Evolutionary conservation across 2,888 invertebrate genomes (phyloP).

Genomic region (Steinernema hermaphroditum): DNA sequence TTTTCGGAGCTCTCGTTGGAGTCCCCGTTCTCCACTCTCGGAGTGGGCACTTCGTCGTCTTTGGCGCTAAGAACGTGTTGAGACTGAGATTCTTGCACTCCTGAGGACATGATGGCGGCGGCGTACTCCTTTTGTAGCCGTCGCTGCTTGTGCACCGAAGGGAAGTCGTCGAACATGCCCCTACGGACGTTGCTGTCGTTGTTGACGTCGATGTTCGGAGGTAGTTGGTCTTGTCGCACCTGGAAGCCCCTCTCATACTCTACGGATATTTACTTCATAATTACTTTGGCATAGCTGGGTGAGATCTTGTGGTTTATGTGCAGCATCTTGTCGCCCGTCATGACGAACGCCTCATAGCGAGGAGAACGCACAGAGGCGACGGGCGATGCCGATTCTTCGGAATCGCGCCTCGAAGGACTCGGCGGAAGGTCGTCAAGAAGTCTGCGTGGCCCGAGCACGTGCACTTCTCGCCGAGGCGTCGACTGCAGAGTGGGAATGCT

Average conservation of each 20-base stretch:
- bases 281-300: constrained; percentile 63
- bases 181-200: constrained; percentile 36
- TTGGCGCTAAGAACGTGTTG: constrained; percentile 35
- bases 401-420: not conserved
- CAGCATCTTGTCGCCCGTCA: constrained; percentile 65
- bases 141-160: constrained; percentile 47
- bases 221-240: constrained; percentile 56
- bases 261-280: not conserved
- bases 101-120: constrained; percentile 24
- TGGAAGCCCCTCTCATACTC: constrained; percentile 32
- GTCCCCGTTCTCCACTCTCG: not conserved
- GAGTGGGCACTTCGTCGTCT: not conserved
- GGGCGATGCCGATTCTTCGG: not conserved
- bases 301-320: constrained; percentile 61
- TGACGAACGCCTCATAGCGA: constrained; percentile 64
- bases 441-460: constrained; percentile 8
- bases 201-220: constrained; percentile 47
- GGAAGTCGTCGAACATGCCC: constrained; percentile 52
- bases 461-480: constrained; percentile 16
- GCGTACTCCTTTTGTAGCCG: constrained; percentile 23
- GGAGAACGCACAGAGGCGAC: constrained; percentile 37
- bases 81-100: constrained; percentile 42
- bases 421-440: constrained; percentile 15
- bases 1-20: not conserved
- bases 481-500: constrained; percentile 16